Conservation (phyloP, 2,888 invertebrate genomes). For the Chrysolina oricalcia region DNA sequence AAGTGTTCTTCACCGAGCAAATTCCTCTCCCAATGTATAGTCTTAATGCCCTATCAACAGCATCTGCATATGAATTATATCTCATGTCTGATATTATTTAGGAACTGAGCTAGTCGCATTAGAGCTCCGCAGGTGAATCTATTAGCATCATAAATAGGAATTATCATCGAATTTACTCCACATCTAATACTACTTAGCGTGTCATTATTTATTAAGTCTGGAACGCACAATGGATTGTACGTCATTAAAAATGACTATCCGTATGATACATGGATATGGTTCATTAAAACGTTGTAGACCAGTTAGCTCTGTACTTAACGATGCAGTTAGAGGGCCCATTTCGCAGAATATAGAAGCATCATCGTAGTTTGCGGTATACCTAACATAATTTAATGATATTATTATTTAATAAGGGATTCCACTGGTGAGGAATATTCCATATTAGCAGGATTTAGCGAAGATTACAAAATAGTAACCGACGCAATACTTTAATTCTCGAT, state of each 20-base stretch:
- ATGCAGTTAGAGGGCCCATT: slow-evolving; percentile 6
- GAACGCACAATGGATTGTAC: slow-evolving; percentile 15
- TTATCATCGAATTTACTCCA: not conserved
- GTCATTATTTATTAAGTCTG: slow-evolving; percentile 15
- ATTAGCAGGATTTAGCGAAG: no score
- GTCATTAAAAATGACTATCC: slow-evolving; percentile 8
- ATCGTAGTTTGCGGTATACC: not conserved
- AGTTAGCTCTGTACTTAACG: not conserved
- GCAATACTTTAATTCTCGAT: no score
- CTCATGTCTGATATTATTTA: not conserved
- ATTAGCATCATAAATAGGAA: not conserved
- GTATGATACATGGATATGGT: slow-evolving; percentile 18
- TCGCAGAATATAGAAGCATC: not conserved
- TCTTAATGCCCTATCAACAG: not conserved
- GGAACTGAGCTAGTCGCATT: not conserved
- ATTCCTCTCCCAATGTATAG: no score
- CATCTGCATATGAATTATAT: not conserved
- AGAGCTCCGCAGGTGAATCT: not conserved
- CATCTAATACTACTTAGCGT: slow-evolving; percentile 4
- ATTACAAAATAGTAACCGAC: no score
- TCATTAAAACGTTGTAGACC: slow-evolving; percentile 22
- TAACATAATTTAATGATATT: not conserved
- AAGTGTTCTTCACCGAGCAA: no score
- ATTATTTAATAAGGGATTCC: not conserved
- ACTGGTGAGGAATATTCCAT: not conserved